phyloP scores from a whole-genome alignment of 2,797 vertebrate species.

The Denticeps clupeoides region DNA sequence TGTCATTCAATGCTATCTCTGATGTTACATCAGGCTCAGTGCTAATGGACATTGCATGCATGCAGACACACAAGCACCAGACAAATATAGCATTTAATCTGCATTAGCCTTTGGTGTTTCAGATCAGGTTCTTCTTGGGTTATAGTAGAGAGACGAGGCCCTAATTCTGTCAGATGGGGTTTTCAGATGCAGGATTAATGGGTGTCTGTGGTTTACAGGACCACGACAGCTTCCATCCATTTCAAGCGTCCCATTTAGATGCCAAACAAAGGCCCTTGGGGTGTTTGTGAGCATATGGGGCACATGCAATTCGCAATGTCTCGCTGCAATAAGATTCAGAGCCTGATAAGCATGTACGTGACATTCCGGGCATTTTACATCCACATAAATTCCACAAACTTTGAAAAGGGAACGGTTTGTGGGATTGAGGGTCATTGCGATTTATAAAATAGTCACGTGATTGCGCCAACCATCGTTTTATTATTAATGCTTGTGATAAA shows the following conservation, averaged over 20 bases:
- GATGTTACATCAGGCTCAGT: too few species aligned
- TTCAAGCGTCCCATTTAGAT: not conserved
- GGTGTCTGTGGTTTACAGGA: conserved; percentile 10
- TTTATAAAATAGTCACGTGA: conserved; percentile 1
- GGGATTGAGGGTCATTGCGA: conserved; percentile 10
- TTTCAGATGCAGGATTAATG: conserved; percentile 23
- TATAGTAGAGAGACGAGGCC: conserved; percentile 20
- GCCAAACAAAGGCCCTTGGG: not conserved
- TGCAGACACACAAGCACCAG: not conserved
- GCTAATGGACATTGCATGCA: not conserved
- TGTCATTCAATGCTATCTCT: too few species aligned
- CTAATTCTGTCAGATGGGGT: conserved; percentile 23
- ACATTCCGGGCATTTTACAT: too few species aligned
- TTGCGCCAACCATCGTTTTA: conserved; percentile 13
- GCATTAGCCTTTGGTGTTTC: not conserved
- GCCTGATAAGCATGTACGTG: too few species aligned
- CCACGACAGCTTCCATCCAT: conserved; percentile 7
- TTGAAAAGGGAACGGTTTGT: conserved; percentile 5
- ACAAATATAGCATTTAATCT: conserved; percentile 10
- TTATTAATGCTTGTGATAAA: conserved; percentile 18
- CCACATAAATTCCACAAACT: too few species aligned
- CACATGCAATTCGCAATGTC: too few species aligned
- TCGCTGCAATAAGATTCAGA: too few species aligned
- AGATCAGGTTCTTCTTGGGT: conserved; percentile 10
- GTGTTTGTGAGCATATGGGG: not conserved